A percentile compares a stretch with the other conserved stretches of the same genome.
Conservation (phyloP, 1,140 invertebrate species). For the Amphibalanus amphitrite region DNA sequence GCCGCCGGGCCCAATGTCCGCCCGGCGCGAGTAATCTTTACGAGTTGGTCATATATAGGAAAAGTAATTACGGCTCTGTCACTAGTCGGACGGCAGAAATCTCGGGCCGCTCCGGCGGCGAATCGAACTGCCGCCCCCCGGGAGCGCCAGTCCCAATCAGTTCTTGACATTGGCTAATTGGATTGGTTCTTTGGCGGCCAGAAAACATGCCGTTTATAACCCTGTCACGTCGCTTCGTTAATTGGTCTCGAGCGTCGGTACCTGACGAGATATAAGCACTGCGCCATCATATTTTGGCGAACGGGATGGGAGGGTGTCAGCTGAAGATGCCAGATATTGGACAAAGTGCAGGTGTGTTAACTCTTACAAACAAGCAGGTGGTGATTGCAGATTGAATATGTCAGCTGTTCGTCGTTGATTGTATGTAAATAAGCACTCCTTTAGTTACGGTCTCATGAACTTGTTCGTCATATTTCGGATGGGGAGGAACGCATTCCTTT, state of each 20-base stretch:
- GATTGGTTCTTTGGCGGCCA: background rate
- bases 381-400: no score
- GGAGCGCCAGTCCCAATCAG: background rate
- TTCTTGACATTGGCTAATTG: background rate
- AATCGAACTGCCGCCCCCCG: background rate
- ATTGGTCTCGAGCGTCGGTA: background rate
- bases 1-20: no score
- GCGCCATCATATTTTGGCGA: background rate
- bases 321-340: no score
- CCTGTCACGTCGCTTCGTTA: background rate
- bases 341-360: no score
- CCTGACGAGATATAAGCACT: background rate
- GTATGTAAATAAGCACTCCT: no score
- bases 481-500: no score
- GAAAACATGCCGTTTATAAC: background rate
- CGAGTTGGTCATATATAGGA: background rate
- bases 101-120: background rate
- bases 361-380: no score
- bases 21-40: conserved; percentile 3
- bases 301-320: no score
- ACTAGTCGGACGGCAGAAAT: background rate
- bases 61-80: background rate
- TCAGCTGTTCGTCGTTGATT: no score
- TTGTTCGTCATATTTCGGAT: no score
- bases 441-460: no score